phyloP scores from a whole-genome alignment of 2,888 invertebrate species.

The Torymus auratus region DNA sequence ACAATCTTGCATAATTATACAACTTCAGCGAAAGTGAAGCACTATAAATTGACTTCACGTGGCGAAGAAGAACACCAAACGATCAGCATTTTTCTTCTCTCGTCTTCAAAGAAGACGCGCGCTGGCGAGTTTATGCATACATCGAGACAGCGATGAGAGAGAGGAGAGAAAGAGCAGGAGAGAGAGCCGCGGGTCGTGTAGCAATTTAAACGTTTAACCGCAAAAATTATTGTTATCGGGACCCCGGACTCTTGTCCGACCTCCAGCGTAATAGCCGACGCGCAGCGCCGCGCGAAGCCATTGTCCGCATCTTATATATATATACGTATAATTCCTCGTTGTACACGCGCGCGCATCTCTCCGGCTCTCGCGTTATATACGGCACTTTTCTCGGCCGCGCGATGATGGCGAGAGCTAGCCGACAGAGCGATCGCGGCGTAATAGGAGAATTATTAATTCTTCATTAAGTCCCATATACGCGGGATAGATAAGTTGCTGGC shows the following conservation, averaged over 20 bases:
- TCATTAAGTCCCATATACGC: slow-evolving; percentile 9
- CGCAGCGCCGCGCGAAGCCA: slow-evolving; percentile 2
- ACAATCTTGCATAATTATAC: neutral
- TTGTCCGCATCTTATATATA: slow-evolving; percentile 36
- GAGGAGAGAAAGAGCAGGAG: neutral
- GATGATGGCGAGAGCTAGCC: neutral
- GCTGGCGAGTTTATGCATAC: neutral
- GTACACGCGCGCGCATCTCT: neutral
- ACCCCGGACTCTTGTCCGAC: slow-evolving; percentile 51
- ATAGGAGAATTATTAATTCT: slow-evolving; percentile 53
- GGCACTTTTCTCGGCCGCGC: slow-evolving; percentile 19
- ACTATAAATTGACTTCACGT: slow-evolving; percentile 8
- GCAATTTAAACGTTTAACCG: slow-evolving; percentile 73
- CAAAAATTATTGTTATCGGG: slow-evolving; percentile 72
- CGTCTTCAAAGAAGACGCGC: slow-evolving; percentile 16
- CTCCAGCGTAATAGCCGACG: slow-evolving; percentile 63
- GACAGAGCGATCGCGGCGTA: slow-evolving; percentile 32
- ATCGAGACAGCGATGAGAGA: slow-evolving; percentile 10
- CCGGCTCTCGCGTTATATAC: neutral
- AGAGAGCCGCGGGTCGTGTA: slow-evolving; percentile 67
- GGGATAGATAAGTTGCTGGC: slow-evolving; percentile 6
- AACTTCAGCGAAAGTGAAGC: slow-evolving; percentile 9
- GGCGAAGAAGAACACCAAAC: no score
- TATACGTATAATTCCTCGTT: slow-evolving; percentile 48
- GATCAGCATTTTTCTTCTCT: neutral